Base-by-base conservation (phyloP, 2,113 vertebrate species). In the Onychorhynchus coronatus region DNA sequence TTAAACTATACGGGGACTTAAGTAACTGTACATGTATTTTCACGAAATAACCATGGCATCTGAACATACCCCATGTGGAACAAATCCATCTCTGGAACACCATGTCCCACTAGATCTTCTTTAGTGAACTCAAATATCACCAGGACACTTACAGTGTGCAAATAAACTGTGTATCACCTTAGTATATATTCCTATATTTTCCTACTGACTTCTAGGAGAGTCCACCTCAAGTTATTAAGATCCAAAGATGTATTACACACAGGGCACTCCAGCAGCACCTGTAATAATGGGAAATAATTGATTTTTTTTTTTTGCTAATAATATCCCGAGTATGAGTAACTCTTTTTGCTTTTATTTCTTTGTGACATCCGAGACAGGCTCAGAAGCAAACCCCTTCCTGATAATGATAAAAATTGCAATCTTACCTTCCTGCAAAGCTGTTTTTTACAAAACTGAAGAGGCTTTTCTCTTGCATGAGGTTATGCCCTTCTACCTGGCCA, bases 41-140 rank as follows among this genome's bases (percentile, higher is more conserved):
- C 61, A 82, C 61, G 47, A 78, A 92, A 96, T 95, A 95, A 95
- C 94, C 95, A 96, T 93, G 73, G 96, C 94, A 96, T 96, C 95
- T 75, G 82, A 96, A 65, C 47, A 65, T 87, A 75, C 18, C 63
- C 92, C 77, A 88, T 49, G 52, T 42, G 63, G 83, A 89, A 91
- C 56, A 65, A 53, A 91, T 68, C 76, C 66, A 85, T 72, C 61
- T 89, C 83, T 52, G 49, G 80, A 92, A n/a, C 73, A 81, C 39
- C 80, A 87, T 78, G 27, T 89, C 28, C 44, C 91, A 91, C 85
- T 75, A 97, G 93, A 93, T 97, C 92, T 97, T 88, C 95, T 89
- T 88, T 56, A 85, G 87, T 85, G 86, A 93, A 92, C 95, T 95
- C 95, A 88, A 73, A 97, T 59, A 6, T 97, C 96, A 96, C 78